Evolutionary conservation across 2,797 vertebrate genomes (phyloP), one percentile per base, ranked within the genome.

Genomic region (Chanos chanos): DNA sequence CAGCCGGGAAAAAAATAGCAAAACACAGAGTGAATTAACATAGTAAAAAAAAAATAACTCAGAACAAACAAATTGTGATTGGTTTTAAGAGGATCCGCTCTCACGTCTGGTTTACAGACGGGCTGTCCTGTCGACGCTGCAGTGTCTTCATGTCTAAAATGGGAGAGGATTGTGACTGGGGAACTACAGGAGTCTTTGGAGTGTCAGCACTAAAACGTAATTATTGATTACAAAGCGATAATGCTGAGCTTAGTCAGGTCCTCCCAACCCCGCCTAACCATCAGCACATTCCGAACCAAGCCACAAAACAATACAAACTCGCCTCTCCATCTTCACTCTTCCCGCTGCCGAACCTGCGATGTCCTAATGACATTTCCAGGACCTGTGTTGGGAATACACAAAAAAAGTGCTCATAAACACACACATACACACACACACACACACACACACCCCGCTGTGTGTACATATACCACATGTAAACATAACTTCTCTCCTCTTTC

Each of bases 151-250:
- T 89, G 81, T 83, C 78, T 86, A 91, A 88, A 90, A 51, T 43
- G 27, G 28, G 63, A 87, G 80, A 83, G 82, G 87, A 87, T 89
- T 89, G 85, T 79, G 82, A 91, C 88, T 90, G 89, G 87, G 83
- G 85, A 82, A 81, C 86, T 86, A 83, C 78, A 88, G 88, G 89
- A 90, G 88, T 86, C 80, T 87, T 87, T 89, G 87, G 84, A 86
- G 79, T 92, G 91, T 93, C 91, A 92, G 91, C 92, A 91, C 89
- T 92, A 91, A n/a, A 92, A 89, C 87, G 84, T 87, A 92, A 92
- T 88, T 91, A 93, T 94, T 87, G 92, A 94, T 93, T 89, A 89
- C 87, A 91, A 92, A 92, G 92, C 92, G 89, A 92, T 94, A 93
- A 83, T 93, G 91, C 92, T 94, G 92, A 94, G 85, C 87, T 85